Evolutionary conservation across 2,797 vertebrate genomes (phyloP).

Genomic region (Syndactyla subalaris): DNA sequence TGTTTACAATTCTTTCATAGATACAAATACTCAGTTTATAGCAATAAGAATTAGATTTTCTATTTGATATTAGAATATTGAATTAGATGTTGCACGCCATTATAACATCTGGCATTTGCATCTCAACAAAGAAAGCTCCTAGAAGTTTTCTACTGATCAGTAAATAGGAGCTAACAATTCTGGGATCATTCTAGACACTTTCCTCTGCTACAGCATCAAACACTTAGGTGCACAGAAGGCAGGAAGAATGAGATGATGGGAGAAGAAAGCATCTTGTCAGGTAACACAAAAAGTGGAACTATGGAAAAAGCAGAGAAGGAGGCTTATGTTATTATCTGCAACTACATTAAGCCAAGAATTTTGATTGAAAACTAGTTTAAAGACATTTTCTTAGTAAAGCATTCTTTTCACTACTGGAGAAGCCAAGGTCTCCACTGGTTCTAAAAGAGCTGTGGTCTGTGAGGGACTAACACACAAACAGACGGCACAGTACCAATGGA

Average conservation of each 20-base stretch:
- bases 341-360: not conserved
- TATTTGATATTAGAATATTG: not conserved
- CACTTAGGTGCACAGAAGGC: not conserved
- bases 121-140: not conserved
- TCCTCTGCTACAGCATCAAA: not conserved
- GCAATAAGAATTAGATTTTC: not conserved
- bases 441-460: slow-evolving; percentile 12
- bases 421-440: not conserved
- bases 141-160: not conserved
- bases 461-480: slow-evolving; percentile 33
- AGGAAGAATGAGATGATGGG: not conserved
- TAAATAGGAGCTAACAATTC: not conserved
- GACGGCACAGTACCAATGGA: slow-evolving; percentile 4
- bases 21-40: not conserved
- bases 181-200: not conserved
- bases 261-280: not conserved
- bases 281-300: not conserved
- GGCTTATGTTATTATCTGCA: not conserved
- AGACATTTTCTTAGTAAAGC: not conserved
- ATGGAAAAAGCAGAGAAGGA: slow-evolving; percentile 15
- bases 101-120: not conserved
- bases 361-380: not conserved
- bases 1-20: not conserved
- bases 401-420: not conserved
- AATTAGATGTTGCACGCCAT: not conserved